A percentile compares a stretch with the other conserved stretches of the same genome.
Conservation (phyloP, 2,113 vertebrate species). For the Crotalus horridus region DNA sequence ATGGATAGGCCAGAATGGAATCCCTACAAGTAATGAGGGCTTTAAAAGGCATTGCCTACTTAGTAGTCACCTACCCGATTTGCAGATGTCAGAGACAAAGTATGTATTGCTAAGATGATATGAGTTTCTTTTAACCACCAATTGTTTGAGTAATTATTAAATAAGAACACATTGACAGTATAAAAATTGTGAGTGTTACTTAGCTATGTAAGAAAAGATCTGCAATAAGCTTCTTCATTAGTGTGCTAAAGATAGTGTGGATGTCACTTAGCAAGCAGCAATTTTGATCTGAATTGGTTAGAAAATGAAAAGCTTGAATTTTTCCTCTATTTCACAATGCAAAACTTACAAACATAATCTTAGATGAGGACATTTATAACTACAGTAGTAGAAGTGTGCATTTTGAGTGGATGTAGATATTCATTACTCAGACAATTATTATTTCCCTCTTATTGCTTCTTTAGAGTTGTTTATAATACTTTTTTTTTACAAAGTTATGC, state of each 20-base stretch:
- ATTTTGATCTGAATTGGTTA: neutral
- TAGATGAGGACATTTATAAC: neutral
- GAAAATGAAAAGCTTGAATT: neutral
- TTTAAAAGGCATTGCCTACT: neutral
- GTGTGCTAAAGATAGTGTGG: neutral
- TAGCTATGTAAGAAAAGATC: neutral
- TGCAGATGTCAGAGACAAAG: neutral
- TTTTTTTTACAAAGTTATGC: neutral
- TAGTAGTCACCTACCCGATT: neutral
- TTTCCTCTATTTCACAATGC: neutral
- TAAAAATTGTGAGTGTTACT: neutral
- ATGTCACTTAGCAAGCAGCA: neutral
- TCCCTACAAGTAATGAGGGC: neutral
- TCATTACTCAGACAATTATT: neutral
- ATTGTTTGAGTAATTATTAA: conserved; percentile 16
- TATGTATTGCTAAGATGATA: neutral
- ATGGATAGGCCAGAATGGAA: neutral
- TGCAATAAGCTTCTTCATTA: neutral
- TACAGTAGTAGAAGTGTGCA: neutral
- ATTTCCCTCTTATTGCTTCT: neutral
- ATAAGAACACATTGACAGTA: conserved; percentile 5
- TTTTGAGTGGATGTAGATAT: neutral
- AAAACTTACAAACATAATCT: neutral
- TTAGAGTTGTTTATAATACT: neutral
- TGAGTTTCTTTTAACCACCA: conserved; percentile 18